These are phyloP conservation scores for Podocnemis expansa DNA, from an alignment of 2,113 vertebrate genomes.

Conservation along the genomic window DNA sequence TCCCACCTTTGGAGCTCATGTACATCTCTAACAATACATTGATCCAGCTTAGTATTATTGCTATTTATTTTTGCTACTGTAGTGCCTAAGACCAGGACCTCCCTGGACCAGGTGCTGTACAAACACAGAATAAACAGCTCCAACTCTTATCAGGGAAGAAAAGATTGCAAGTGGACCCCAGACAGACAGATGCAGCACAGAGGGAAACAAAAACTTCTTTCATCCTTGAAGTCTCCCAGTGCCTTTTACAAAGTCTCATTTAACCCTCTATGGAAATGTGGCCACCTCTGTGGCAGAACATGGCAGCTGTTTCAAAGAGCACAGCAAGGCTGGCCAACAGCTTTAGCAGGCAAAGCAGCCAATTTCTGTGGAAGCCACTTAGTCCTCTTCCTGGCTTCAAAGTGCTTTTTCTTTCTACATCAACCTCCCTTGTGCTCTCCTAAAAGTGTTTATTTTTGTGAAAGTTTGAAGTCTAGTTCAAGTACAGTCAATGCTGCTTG, in stretches of 20 bases:
- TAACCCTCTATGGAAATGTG: constrained; percentile 9
- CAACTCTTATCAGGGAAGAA: constrained; percentile 22
- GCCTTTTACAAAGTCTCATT: background rate
- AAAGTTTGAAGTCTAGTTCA: constrained; percentile 62
- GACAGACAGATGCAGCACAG: constrained; percentile 29
- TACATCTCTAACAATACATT: background rate
- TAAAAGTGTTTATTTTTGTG: constrained; percentile 69
- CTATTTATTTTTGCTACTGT: background rate
- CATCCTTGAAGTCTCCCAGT: background rate
- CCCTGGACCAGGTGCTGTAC: constrained; percentile 37
- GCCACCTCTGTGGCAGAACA: background rate
- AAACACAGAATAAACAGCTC: constrained; percentile 58
- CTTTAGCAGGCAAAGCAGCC: constrained; percentile 40
- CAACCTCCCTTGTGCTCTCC: background rate
- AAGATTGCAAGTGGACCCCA: constrained; percentile 33
- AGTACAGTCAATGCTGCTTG: constrained; percentile 51
- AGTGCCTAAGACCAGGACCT: constrained; percentile 15
- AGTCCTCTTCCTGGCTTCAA: constrained; percentile 58
- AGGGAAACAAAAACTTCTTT: constrained; percentile 50
- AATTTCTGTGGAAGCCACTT: constrained; percentile 19
- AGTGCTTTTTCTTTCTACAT: constrained; percentile 45
- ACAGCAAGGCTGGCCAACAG: background rate
- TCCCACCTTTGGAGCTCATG: background rate
- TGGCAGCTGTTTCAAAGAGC: background rate
- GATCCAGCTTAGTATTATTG: background rate